Conservation (phyloP, 2,797 vertebrate species). For the Clarias fuscus region DNA sequence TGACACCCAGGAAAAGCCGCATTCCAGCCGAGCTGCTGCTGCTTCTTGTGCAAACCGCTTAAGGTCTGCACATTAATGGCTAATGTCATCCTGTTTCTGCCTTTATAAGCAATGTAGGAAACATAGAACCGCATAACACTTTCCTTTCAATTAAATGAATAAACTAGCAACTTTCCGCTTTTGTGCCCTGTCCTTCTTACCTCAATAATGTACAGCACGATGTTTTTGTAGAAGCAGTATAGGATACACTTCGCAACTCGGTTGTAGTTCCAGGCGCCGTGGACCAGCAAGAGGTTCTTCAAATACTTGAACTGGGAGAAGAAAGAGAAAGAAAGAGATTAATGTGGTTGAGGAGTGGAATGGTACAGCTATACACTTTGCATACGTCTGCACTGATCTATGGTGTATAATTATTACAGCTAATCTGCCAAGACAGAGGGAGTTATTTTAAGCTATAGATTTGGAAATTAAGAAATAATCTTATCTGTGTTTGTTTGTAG, state of each 20-base stretch:
- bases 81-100: not conserved
- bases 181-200: constrained; percentile 65
- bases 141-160: not conserved
- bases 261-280: constrained; percentile 90
- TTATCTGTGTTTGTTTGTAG: constrained; percentile 53
- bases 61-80: not conserved
- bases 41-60: not conserved
- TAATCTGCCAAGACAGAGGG: constrained; percentile 47
- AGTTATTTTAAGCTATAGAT: constrained; percentile 48
- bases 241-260: constrained; percentile 87
- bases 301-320: constrained; percentile 84
- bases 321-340: not conserved
- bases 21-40: constrained; percentile 26
- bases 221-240: constrained; percentile 92
- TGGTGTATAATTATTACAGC: constrained; percentile 39
- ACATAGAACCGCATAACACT: not conserved
- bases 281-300: constrained; percentile 86
- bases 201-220: constrained; percentile 90
- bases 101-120: not conserved
- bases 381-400: not conserved
- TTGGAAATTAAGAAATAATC: constrained; percentile 57
- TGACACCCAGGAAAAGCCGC: constrained; percentile 36
- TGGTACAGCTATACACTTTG: not conserved
- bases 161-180: not conserved
- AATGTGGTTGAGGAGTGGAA: not conserved